Percentiles rank a stretch among this genome's conserved stretches.
Evolutionary conservation across 1,140 invertebrate genomes (phyloP).

Genomic region (Cylas formicarius): DNA sequence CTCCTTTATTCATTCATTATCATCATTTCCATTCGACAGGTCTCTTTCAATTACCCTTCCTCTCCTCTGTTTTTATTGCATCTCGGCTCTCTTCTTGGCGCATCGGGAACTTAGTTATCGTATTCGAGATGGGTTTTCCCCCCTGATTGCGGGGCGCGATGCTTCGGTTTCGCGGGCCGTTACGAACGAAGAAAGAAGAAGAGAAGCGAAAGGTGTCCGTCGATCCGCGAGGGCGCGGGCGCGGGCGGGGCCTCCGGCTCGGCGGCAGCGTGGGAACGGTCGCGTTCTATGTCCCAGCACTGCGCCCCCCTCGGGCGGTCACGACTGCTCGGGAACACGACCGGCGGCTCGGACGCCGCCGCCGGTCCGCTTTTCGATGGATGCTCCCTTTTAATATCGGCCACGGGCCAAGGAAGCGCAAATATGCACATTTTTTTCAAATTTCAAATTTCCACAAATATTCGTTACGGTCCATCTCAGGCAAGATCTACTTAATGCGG

Average conservation of each 20-base stretch:
- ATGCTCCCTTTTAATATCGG: conserved; percentile 18
- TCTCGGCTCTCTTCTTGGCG: too few species aligned
- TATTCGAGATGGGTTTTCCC: conserved; percentile 10
- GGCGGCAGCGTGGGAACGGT: conserved; percentile 28
- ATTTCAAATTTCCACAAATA: too few species aligned
- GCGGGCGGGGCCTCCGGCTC: conserved; percentile 22
- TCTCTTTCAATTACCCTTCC: too few species aligned
- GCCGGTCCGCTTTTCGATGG: conserved; percentile 13
- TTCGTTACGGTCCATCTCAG: too few species aligned
- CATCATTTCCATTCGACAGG: too few species aligned
- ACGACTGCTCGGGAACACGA: conserved; percentile 29
- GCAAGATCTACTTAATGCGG: too few species aligned
- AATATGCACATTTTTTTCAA: too few species aligned
- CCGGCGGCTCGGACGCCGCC: conserved; percentile 12
- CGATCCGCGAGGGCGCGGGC: conserved; percentile 8
- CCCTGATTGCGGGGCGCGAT: conserved; percentile 16
- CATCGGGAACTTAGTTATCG: too few species aligned
- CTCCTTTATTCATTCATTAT: too few species aligned
- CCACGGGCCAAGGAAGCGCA: conserved; percentile 6
- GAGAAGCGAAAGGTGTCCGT: conserved; percentile 21
- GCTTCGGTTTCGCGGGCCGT: conserved; percentile 9
- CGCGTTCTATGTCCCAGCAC: conserved; percentile 6
- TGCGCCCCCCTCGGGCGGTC: conserved; percentile 20
- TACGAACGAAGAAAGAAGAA: conserved; percentile 16
- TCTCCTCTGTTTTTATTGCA: too few species aligned